phyloP scores from a whole-genome alignment of 2,888 invertebrate genomes.

The Ophraella communa region DNA sequence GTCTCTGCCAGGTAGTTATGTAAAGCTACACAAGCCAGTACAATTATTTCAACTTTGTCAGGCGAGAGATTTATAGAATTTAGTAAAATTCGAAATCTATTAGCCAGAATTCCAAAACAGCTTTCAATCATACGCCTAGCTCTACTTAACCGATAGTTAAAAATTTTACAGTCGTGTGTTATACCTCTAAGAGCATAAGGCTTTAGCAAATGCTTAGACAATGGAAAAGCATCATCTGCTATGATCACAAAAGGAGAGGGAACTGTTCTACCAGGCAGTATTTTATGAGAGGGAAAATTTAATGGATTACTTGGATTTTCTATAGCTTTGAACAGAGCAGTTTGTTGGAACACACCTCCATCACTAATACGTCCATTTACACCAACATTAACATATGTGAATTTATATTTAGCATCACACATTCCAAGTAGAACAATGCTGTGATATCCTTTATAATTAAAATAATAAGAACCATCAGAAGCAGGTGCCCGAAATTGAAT shows the following conservation, averaged over 20 bases:
- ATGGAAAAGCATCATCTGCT: constrained; percentile 47
- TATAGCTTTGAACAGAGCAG: constrained; percentile 36
- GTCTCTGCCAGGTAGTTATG: too few species aligned
- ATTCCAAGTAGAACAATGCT: constrained; percentile 46
- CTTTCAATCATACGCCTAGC: constrained; percentile 34
- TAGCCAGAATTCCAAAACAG: constrained; percentile 35
- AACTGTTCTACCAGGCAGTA: constrained; percentile 37
- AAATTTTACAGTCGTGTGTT: constrained; percentile 28
- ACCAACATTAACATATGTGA: constrained; percentile 44
- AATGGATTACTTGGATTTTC: constrained; percentile 36
- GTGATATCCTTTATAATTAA: constrained; percentile 23
- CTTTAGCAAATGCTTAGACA: constrained; percentile 43
- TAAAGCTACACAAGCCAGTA: too few species aligned
- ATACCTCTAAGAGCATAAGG: constrained; percentile 40
- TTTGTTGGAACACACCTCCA: constrained; percentile 43
- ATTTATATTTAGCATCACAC: constrained; percentile 43
- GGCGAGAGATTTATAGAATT: constrained; percentile 29
- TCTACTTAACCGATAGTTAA: constrained; percentile 32
- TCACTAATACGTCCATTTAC: constrained; percentile 45
- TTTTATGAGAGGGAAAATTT: constrained; percentile 40
- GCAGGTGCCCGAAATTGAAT: constrained; percentile 31
- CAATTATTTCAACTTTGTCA: constrained; percentile 12
- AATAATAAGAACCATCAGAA: constrained; percentile 39
- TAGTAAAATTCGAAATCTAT: constrained; percentile 34
- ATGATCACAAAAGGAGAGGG: constrained; percentile 43